phyloP scores from a whole-genome alignment of 2,888 invertebrate genomes.

The Cephonodes hylas region DNA sequence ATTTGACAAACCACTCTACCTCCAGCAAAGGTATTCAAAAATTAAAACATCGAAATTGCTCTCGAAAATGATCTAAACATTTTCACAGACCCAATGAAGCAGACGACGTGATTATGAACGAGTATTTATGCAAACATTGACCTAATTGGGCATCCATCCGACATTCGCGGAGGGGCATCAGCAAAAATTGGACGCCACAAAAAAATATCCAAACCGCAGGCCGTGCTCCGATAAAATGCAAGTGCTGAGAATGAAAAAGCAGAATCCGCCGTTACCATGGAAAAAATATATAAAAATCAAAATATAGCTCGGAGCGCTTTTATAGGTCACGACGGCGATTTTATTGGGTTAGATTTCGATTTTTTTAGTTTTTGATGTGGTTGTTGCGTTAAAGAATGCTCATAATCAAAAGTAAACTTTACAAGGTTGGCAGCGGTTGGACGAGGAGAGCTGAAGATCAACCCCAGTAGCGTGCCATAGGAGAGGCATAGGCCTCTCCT shows the following conservation, averaged over 20 bases:
- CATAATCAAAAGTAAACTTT: no score
- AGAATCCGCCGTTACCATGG: constrained; percentile 22
- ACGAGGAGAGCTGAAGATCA: no score
- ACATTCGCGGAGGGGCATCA: constrained; percentile 13
- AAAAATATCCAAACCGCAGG: constrained; percentile 22
- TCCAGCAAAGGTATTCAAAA: background rate
- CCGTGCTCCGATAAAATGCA: constrained; percentile 24
- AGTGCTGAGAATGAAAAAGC: constrained; percentile 34
- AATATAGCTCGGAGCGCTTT: background rate
- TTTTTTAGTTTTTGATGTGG: no score
- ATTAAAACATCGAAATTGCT: background rate
- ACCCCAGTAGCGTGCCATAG: no score
- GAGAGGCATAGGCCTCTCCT: no score
- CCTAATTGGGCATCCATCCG: constrained; percentile 11
- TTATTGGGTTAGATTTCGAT: no score
- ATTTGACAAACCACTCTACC: background rate
- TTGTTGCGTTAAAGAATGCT: no score
- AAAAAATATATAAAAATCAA: constrained; percentile 19
- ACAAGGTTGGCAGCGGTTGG: no score
- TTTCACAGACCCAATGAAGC: background rate
- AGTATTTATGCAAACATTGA: constrained; percentile 10
- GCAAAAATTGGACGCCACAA: constrained; percentile 24
- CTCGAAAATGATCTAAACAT: background rate
- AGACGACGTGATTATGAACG: background rate
- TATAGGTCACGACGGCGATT: background rate